Evolutionary conservation across 2,888 invertebrate genomes (phyloP), one percentile per base, ranked within the genome.

Genomic region (Patella depressa): DNA sequence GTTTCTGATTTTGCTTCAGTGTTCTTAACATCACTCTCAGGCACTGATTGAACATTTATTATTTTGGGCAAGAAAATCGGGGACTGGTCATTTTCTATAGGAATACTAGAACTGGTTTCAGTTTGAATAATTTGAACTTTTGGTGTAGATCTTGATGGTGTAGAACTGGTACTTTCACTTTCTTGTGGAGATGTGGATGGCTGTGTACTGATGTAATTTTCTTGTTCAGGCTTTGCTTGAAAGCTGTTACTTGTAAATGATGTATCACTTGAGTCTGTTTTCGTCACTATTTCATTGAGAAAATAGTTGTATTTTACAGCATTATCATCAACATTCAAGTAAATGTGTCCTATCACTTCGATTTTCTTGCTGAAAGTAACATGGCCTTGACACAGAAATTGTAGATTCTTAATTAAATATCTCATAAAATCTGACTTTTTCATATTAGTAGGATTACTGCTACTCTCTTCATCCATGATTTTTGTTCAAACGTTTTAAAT

Each of bases 261-360:
- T 65, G 65, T 19, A 11, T 19, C 65, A 65, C 19, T n/a, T 65
- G 19, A 19, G n/a, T 65, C 65, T 11, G 65, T 65, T 65, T 65
- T 65, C 12, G 19, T 19, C 7, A 65, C 19, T 19, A 19, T 19
- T 65, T 65, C 65, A 3, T 65, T 19, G 3, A 65, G 65, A 65
- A 65, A 15, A 65, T 65, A 65, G 19, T 65, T 65, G 19, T 65
- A 65, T 65, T 65, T 65, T 15, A 19, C 19, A 9, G 19, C n/a
- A 65, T 19, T 65, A 65, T 65, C 65, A 65, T 65, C 65, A 65
- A 65, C 65, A 19, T 19, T 65, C 65, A 65, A 19, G 19, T 19
- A 65, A 19, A 65, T 65, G 19, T 65, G 65, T 65, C 65, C 65
- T 17, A 65, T 65, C n/a, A 65, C 19, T 65, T 65, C 65, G 0